Percentiles rank a stretch among this genome's conserved stretches.
Conservation (phyloP, 2,113 vertebrate species). For the Accipiter cooperii region DNA sequence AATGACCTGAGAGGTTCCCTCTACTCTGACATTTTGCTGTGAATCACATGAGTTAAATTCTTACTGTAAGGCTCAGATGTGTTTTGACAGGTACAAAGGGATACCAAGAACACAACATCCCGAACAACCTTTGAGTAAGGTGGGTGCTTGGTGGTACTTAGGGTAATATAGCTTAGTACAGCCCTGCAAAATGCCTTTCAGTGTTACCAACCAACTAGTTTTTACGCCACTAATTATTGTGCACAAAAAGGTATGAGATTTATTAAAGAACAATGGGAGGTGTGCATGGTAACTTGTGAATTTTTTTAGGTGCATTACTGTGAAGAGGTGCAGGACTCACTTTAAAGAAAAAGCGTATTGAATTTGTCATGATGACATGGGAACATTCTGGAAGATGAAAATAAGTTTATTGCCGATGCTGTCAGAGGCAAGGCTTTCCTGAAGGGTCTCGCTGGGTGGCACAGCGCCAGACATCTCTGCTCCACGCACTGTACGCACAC, state of each 20-base stretch:
- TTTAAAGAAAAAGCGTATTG: not conserved
- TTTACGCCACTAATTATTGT: not conserved
- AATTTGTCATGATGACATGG: not conserved
- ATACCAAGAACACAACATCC: slow-evolving; percentile 40
- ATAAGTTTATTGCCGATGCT: not conserved
- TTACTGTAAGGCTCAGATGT: slow-evolving; percentile 37
- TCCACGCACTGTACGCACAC: not conserved
- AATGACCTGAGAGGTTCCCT: not conserved
- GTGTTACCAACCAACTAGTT: not conserved
- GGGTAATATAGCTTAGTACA: not conserved
- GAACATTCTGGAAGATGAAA: not conserved
- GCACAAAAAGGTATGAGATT: not conserved
- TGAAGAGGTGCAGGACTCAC: not conserved
- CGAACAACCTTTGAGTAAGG: slow-evolving; percentile 33
- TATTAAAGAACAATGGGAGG: not conserved
- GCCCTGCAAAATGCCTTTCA: not conserved
- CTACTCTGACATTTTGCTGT: not conserved
- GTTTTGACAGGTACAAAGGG: slow-evolving; percentile 49
- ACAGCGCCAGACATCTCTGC: not conserved
- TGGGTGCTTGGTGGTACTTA: slow-evolving; percentile 30
- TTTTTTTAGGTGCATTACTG: not conserved
- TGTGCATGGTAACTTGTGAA: not conserved
- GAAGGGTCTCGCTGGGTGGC: not conserved
- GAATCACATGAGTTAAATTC: not conserved
- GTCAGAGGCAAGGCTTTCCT: not conserved